Conservation (phyloP, 2,797 vertebrate species). For the Loris lydekkerianus region DNA sequence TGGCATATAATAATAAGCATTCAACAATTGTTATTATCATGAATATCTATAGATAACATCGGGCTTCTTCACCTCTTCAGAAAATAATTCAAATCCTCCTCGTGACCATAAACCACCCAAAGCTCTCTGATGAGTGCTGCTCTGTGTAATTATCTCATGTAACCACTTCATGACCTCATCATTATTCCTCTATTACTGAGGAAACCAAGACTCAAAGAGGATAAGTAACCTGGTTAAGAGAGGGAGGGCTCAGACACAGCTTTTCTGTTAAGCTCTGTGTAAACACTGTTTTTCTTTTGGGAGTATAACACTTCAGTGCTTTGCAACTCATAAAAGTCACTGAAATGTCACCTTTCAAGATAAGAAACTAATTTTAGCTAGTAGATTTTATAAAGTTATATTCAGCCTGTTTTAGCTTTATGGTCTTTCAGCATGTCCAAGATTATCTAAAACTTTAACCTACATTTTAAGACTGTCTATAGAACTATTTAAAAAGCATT, state of each 20-base stretch:
- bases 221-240: background rate
- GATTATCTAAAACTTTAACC: constrained; percentile 33
- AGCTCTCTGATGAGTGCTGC: background rate
- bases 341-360: background rate
- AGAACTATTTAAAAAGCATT: constrained; percentile 26
- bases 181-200: background rate
- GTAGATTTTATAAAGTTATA: constrained; percentile 36
- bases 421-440: background rate
- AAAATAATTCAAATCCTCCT: constrained; percentile 42
- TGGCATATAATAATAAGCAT: background rate
- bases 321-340: constrained; percentile 43
- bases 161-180: background rate
- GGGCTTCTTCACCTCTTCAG: constrained; percentile 10
- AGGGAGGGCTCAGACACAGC: background rate
- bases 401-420: background rate
- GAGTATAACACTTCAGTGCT: background rate
- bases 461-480: background rate
- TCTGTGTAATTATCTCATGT: background rate
- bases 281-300: background rate
- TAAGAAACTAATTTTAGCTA: background rate
- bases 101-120: background rate
- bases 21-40: constrained; percentile 22
- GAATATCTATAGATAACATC: background rate
- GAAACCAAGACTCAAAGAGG: constrained; percentile 14
- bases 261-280: background rate